Evolutionary conservation across 2,888 invertebrate genomes (phyloP).

Genomic region (Caenorhabditis panamensis): DNA sequence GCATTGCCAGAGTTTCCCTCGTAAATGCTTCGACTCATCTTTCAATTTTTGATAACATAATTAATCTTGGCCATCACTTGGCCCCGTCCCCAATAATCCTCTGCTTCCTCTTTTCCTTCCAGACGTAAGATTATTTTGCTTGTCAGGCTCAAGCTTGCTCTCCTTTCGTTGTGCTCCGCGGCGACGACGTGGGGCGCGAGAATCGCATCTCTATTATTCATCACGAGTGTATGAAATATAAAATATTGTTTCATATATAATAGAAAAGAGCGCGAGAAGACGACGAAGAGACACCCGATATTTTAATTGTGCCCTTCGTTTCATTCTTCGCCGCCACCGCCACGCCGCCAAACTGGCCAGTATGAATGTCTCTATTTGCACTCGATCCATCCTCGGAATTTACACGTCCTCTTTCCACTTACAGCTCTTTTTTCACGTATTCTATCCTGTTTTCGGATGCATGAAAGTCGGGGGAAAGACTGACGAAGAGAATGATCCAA

Average conservation of each 20-base stretch:
- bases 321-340: conserved; percentile 33
- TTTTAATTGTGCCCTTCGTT: conserved; percentile 62
- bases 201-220: conserved; percentile 55
- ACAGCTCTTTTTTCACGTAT: conserved; percentile 10
- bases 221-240: conserved; percentile 57
- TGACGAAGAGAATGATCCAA: conserved; percentile 19
- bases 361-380: conserved; percentile 46
- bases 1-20: not conserved
- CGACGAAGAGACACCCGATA: conserved; percentile 53
- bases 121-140: conserved; percentile 42
- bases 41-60: conserved; percentile 48
- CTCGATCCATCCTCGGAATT: conserved; percentile 38
- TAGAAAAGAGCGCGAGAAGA: conserved; percentile 40
- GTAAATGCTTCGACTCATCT: conserved; percentile 19
- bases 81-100: conserved; percentile 34
- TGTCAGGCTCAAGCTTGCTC: conserved; percentile 14
- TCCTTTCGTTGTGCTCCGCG: not conserved
- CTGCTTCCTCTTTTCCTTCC: conserved; percentile 17
- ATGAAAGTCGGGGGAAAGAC: conserved; percentile 24
- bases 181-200: conserved; percentile 13
- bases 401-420: conserved; percentile 32
- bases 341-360: conserved; percentile 1
- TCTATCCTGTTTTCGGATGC: conserved; percentile 29
- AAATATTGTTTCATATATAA: conserved; percentile 63
- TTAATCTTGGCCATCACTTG: conserved; percentile 50